A percentile compares a stretch with the other conserved stretches of the same genome.
Conservation (phyloP, 2,888 invertebrate genomes). For the Heliconius hortense region DNA sequence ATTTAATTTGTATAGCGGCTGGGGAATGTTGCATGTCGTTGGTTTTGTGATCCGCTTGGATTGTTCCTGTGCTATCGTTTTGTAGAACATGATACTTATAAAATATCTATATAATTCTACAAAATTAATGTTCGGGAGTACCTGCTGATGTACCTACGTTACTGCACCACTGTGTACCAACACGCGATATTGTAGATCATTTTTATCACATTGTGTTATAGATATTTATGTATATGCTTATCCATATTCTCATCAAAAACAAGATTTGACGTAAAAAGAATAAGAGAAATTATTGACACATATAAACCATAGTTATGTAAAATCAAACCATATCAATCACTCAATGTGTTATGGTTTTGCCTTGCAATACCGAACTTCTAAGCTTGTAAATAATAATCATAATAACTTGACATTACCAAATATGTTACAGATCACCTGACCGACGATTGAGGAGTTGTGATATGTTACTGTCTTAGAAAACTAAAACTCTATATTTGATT, state of each 20-base stretch:
- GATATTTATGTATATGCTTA: slow-evolving; percentile 25
- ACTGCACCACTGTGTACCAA: neutral
- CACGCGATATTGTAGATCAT: slow-evolving; percentile 28
- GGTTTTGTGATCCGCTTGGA: slow-evolving; percentile 29
- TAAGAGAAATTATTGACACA: neutral
- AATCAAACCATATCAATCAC: slow-evolving; percentile 14
- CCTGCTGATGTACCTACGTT: neutral
- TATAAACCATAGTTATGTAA: slow-evolving; percentile 3
- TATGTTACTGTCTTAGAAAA: slow-evolving; percentile 41
- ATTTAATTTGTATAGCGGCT: slow-evolving; percentile 75
- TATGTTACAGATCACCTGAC: slow-evolving; percentile 71
- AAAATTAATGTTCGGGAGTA: slow-evolving; percentile 16
- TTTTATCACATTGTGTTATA: slow-evolving; percentile 6
- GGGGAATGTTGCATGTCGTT: slow-evolving; percentile 78
- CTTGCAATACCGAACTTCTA: neutral
- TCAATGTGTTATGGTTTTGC: neutral
- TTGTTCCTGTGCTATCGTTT: slow-evolving; percentile 34
- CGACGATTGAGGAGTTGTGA: slow-evolving; percentile 56
- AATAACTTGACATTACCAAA: slow-evolving; percentile 46
- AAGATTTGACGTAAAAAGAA: neutral
- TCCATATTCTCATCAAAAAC: slow-evolving; percentile 8
- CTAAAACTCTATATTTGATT: neutral
- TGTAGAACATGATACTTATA: slow-evolving; percentile 6
- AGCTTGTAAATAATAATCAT: slow-evolving; percentile 5
- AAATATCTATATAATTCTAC: neutral